Base-by-base conservation (phyloP, 2,113 vertebrate species). In the Bubo bubo region DNA sequence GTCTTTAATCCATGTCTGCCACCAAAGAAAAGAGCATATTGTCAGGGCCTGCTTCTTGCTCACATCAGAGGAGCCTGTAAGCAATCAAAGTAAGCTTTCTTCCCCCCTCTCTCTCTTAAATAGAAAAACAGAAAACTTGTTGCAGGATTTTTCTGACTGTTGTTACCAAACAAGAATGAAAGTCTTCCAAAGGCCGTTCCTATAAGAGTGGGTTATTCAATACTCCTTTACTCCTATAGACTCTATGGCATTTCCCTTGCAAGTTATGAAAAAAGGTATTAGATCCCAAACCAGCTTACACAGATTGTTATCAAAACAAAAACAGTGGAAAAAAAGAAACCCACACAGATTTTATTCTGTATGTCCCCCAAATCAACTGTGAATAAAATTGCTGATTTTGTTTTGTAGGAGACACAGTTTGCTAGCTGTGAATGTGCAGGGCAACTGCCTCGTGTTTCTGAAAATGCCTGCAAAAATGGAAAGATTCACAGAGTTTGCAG, bases 401-500 rank as follows among this genome's bases (percentile, higher is more conserved):
- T 89, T 93, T 96, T 79, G 70, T 68, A 76, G 27, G 34, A 87
- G 60, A 82, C 30, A 49, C 1, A 2, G 47, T 88, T 91, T 93
- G 4, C 39, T 64, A 82, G 27, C 50, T 82, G 66, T 64, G 62
- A 90, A 85, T 53, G 24, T 45, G 39, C 43, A 76, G 66, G 92
- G 70, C 77, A 95, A 91, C 49, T 70, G 74, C 30, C 43, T 95
- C 53, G 56, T n/a, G 7, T 60, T 90, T 79, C 81, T 88, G 39
- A 85, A 88, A 94, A 49, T 76, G 87, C 66, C 74, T 79, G 66
- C 23, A 88, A 95, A 96, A 91, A 76, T 24, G 7, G 71, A 73
- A 92, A 73, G 62, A 95, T 79, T 76, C 71, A 89, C 45, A 72
- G 89, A 81, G 45, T 90, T 93, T 90, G 70, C 76, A 90, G 60